These are phyloP conservation scores for Tiliqua scincoides DNA, from an alignment of 2,113 vertebrate species.

Conservation along the genomic window DNA sequence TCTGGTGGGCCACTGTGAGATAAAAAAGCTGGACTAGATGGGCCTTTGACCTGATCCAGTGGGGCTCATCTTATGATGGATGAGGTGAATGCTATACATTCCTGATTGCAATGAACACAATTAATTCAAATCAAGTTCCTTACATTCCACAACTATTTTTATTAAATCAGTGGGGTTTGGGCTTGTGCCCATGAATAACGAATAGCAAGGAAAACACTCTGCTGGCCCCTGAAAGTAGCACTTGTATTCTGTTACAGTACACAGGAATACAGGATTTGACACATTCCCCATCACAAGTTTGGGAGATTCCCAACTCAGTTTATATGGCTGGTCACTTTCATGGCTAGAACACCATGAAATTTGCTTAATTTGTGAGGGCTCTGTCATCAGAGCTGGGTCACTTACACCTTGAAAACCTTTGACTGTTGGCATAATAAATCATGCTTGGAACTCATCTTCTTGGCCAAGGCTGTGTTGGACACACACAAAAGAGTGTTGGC, in stretches of 20 bases:
- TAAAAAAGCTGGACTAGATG: no score
- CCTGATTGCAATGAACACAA: no score
- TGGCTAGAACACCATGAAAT: neutral
- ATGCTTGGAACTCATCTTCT: slow-evolving; percentile 1
- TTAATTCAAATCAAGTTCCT: no score
- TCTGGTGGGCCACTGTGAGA: no score
- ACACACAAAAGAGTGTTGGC: neutral
- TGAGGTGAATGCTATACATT: no score
- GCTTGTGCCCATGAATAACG: neutral
- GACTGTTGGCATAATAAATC: neutral
- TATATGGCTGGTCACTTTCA: neutral
- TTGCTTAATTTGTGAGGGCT: neutral
- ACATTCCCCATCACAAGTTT: neutral
- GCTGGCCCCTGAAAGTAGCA: neutral
- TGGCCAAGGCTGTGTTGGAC: neutral
- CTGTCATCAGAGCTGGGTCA: neutral
- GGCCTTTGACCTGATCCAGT: no score
- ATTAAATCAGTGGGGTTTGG: no score
- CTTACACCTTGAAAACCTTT: neutral
- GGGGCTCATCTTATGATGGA: no score
- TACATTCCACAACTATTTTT: no score
- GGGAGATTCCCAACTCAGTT: neutral
- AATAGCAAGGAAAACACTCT: neutral
- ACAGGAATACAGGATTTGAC: neutral
- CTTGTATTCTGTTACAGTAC: neutral